Evolutionary conservation across 2,797 vertebrate genomes (phyloP).

Genomic region (Uromys caudimaculatus): DNA sequence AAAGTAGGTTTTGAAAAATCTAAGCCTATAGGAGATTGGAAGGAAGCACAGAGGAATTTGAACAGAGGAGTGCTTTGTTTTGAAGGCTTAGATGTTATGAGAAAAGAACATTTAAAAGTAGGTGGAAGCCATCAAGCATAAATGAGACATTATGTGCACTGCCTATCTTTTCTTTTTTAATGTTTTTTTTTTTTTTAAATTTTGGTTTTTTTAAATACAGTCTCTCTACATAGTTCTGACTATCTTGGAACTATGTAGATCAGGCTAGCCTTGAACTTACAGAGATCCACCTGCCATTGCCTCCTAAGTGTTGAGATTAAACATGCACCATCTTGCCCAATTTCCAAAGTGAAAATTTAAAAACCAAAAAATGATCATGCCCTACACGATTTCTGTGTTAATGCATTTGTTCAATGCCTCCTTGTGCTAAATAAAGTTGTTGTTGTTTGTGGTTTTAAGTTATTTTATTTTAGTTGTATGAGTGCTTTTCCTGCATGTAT

Average conservation of each 20-base stretch:
- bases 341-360: not conserved
- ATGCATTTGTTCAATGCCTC: not conserved
- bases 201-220: not conserved
- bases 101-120: conserved; percentile 58
- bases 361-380: not conserved
- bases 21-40: no score
- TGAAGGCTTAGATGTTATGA: conserved; percentile 39
- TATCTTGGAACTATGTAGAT: not conserved
- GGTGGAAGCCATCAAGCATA: conserved; percentile 23
- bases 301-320: not conserved
- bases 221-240: not conserved
- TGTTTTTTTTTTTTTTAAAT: not conserved
- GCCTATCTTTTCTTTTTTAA: conserved; percentile 24
- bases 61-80: conserved; percentile 17
- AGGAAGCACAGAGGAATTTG: conserved; percentile 13
- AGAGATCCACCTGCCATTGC: not conserved
- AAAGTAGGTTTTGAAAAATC: not conserved
- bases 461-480: not conserved
- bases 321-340: not conserved
- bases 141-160: conserved; percentile 37
- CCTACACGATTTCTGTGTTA: not conserved
- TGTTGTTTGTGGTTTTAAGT: not conserved
- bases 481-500: not conserved
- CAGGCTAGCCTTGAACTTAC: not conserved
- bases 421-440: no score